These are phyloP conservation scores for Thaumetopoea pityocampa DNA, from an alignment of 1,140 invertebrate species.

Conservation along the genomic window DNA sequence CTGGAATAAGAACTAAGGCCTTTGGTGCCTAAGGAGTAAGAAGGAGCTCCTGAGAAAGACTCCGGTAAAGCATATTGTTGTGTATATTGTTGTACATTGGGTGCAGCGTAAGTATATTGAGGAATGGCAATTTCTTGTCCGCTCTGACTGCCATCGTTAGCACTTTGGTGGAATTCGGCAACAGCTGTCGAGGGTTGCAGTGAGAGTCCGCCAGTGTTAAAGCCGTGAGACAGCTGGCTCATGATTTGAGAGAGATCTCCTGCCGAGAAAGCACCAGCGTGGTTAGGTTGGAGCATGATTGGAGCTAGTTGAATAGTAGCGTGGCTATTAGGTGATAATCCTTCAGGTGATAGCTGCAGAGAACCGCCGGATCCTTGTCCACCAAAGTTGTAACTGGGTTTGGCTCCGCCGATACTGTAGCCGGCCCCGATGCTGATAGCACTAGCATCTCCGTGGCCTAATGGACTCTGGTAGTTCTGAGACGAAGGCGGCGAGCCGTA, in stretches of 20 bases:
- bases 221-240: constrained; percentile 55
- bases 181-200: constrained; percentile 33
- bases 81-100: constrained; percentile 45
- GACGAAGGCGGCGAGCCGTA: constrained; percentile 33
- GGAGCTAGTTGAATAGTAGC: constrained; percentile 52
- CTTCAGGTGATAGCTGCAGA: constrained; percentile 47
- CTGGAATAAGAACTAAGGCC: constrained; percentile 58
- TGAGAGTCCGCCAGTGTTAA: constrained; percentile 48
- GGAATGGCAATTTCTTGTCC: constrained; percentile 27
- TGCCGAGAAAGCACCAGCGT: constrained; percentile 36
- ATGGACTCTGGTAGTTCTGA: constrained; percentile 45
- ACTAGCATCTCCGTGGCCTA: constrained; percentile 49
- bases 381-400: constrained; percentile 47
- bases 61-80: constrained; percentile 5
- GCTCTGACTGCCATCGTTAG: constrained; percentile 34
- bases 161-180: constrained; percentile 24
- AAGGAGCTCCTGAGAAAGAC: constrained; percentile 22
- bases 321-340: constrained; percentile 40
- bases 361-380: constrained; percentile 36
- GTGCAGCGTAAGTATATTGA: constrained; percentile 41
- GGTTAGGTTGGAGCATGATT: constrained; percentile 48
- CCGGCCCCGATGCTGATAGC: constrained; percentile 63
- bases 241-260: constrained; percentile 58
- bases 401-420: constrained; percentile 62
- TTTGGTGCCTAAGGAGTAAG: constrained; percentile 55